phyloP scores from a whole-genome alignment of 2,113 vertebrate genomes.

The Synchiropus splendidus region DNA sequence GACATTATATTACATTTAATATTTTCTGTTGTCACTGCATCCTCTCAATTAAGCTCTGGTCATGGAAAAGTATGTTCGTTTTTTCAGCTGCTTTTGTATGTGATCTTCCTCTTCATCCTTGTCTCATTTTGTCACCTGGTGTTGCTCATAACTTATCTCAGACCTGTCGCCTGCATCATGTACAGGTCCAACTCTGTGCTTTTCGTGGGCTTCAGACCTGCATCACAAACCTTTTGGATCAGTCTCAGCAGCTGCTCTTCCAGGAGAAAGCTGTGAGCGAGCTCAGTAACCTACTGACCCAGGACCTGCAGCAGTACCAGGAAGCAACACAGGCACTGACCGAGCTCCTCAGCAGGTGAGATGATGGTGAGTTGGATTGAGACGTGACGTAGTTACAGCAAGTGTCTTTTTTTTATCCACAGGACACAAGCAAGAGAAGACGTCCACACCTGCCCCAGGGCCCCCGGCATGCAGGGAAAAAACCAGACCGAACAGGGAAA shows the following conservation, averaged over 20 bases:
- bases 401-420: neutral
- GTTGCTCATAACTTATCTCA: neutral
- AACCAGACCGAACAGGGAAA: slow-evolving; percentile 25
- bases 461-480: slow-evolving; percentile 51
- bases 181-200: slow-evolving; percentile 20
- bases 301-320: slow-evolving; percentile 50
- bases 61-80: too few species aligned
- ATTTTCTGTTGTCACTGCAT: too few species aligned
- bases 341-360: slow-evolving; percentile 16
- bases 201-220: slow-evolving; percentile 33
- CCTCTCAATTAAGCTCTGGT: too few species aligned
- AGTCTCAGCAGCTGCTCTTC: slow-evolving; percentile 41
- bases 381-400: neutral
- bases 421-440: slow-evolving; percentile 21
- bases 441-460: neutral
- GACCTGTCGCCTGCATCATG: too few species aligned
- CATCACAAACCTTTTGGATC: slow-evolving; percentile 25
- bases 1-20: too few species aligned
- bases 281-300: slow-evolving; percentile 49
- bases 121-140: too few species aligned
- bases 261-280: slow-evolving; percentile 54
- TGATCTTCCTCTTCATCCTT: too few species aligned
- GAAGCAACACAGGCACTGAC: slow-evolving; percentile 36
- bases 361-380: neutral
- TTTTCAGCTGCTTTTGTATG: too few species aligned